phyloP scores from a whole-genome alignment of 2,888 invertebrate genomes.

The Hesperia comma region DNA sequence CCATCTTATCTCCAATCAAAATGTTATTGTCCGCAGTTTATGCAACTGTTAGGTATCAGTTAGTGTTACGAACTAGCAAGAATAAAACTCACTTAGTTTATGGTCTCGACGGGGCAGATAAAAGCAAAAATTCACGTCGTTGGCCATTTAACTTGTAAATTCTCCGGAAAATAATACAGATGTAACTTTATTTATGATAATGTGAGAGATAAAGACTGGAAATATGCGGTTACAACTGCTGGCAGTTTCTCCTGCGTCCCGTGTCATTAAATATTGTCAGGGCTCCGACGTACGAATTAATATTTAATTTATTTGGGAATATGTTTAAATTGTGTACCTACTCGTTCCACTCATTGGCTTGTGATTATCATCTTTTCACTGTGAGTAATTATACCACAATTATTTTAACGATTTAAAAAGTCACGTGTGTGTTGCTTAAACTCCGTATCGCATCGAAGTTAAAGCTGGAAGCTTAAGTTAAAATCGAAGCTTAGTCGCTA shows the following conservation, averaged over 20 bases:
- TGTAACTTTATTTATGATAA: slow-evolving; percentile 56
- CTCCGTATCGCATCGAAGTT: too few relatives aligned
- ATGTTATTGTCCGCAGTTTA: slow-evolving; percentile 41
- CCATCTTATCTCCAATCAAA: slow-evolving; percentile 43
- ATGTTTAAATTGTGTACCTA: slow-evolving; percentile 14
- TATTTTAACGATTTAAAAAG: neutral
- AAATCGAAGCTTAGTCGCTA: too few relatives aligned
- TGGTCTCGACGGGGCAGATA: slow-evolving; percentile 39
- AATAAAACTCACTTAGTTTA: slow-evolving; percentile 34
- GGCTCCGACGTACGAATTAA: slow-evolving; percentile 8
- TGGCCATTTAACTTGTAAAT: slow-evolving; percentile 48
- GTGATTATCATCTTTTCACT: neutral
- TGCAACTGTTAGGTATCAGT: slow-evolving; percentile 35
- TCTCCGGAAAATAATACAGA: slow-evolving; percentile 48
- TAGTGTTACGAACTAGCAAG: slow-evolving; percentile 28
- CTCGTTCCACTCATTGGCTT: slow-evolving; percentile 18
- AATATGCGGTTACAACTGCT: slow-evolving; percentile 26
- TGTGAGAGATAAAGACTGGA: slow-evolving; percentile 45
- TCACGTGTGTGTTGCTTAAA: too few relatives aligned
- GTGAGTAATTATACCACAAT: neutral
- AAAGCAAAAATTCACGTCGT: slow-evolving; percentile 48
- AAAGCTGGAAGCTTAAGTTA: too few relatives aligned
- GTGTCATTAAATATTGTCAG: slow-evolving; percentile 23
- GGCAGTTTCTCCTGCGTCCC: slow-evolving; percentile 21
- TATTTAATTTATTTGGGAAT: slow-evolving; percentile 28